Evolutionary conservation across 2,797 vertebrate genomes (phyloP).

Genomic region (Liasis olivaceus): DNA sequence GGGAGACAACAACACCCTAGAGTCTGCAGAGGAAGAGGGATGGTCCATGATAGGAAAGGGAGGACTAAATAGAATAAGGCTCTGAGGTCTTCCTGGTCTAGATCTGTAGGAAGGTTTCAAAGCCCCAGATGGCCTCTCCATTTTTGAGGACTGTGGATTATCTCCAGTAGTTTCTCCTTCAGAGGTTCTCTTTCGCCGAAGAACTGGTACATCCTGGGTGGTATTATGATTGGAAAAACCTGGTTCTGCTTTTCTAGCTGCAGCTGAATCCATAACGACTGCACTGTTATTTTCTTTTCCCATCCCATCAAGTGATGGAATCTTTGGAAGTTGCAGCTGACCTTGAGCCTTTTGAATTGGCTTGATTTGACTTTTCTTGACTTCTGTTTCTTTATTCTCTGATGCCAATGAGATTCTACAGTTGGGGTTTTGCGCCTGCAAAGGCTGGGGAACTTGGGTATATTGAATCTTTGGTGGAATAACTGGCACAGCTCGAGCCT

Average conservation of each 20-base stretch:
- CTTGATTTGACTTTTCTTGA: constrained; percentile 46
- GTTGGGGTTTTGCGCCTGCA: constrained; percentile 74
- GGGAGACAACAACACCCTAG: constrained; percentile 84
- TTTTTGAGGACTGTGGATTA: constrained; percentile 81
- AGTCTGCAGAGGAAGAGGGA: constrained; percentile 82
- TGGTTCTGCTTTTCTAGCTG: constrained; percentile 70
- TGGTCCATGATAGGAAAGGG: constrained; percentile 98
- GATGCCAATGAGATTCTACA: constrained; percentile 10
- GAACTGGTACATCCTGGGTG: constrained; percentile 77
- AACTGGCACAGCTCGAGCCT: constrained; percentile 93
- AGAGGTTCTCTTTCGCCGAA: constrained; percentile 84
- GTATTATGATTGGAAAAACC: constrained; percentile 63
- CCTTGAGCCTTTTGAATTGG: constrained; percentile 68
- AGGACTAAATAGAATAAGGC: constrained; percentile 94
- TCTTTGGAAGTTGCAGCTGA: constrained; percentile 67
- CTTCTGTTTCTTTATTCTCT: constrained; percentile 69
- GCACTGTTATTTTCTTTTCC: constrained; percentile 82
- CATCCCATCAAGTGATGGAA: constrained; percentile 67
- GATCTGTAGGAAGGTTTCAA: constrained; percentile 91
- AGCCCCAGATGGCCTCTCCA: constrained; percentile 81
- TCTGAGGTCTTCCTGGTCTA: constrained; percentile 91
- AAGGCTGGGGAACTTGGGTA: constrained; percentile 89
- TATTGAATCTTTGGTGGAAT: constrained; percentile 95
- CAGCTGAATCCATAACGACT: constrained; percentile 57
- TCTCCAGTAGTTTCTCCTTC: constrained; percentile 86